These are phyloP conservation scores for Automeris io DNA, from an alignment of 2,888 invertebrate genomes.

Conservation along the genomic window DNA sequence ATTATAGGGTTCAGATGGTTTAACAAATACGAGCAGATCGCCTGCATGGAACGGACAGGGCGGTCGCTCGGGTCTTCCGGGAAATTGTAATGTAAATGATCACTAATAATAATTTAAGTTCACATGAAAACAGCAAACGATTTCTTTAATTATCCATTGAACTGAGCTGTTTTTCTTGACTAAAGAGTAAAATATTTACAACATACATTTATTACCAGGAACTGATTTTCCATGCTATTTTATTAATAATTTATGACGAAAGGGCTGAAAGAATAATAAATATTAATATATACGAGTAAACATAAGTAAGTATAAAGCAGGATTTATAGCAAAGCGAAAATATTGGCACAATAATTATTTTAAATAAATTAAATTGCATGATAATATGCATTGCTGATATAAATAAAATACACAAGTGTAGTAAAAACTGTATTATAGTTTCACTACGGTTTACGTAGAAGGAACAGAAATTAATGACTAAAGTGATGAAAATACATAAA, in stretches of 20 bases:
- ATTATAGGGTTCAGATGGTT: constrained; percentile 75
- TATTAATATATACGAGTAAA: not conserved
- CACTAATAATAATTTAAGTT: constrained; percentile 61
- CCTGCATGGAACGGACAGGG: constrained; percentile 55
- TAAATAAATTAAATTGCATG: no score
- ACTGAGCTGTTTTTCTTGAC: constrained; percentile 60
- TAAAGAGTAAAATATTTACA: constrained; percentile 54
- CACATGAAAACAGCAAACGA: constrained; percentile 57
- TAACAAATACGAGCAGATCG: constrained; percentile 71
- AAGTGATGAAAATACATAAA: no score
- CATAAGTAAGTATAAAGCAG: not conserved
- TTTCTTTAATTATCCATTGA: constrained; percentile 56
- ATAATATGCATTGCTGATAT: no score
- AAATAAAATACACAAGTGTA: no score
- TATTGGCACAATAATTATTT: no score
- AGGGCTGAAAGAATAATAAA: constrained; percentile 12
- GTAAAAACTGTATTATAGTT: no score
- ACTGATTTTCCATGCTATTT: constrained; percentile 32
- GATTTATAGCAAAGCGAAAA: no score
- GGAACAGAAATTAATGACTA: no score
- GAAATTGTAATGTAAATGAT: constrained; percentile 64
- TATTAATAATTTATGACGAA: constrained; percentile 24
- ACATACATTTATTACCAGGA: constrained; percentile 29
- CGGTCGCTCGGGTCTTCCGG: constrained; percentile 64
- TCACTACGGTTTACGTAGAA: no score